Base-by-base conservation (phyloP, 2,113 vertebrate genomes). In the Pomatostomus ruficeps region DNA sequence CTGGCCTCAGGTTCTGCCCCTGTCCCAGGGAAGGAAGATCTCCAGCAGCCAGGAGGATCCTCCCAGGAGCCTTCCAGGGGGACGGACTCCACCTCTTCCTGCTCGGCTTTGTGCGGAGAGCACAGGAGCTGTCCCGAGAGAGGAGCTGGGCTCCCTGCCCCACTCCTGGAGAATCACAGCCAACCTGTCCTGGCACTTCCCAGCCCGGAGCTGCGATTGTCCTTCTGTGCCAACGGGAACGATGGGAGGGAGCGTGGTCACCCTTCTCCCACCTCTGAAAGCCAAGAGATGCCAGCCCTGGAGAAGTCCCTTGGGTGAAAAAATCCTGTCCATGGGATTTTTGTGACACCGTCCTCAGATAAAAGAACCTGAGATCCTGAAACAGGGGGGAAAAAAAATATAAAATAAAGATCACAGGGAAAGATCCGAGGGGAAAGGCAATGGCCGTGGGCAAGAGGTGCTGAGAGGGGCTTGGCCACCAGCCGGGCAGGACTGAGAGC, bases 171-270 rank as follows among this genome's bases (percentile, higher is more conserved):
- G 72, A 6, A 11, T 25, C 77, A 7, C 4, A 1, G 2, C 0
- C 35, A 33, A 67, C 54, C 87, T 61, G 49, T 49, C 51, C 87
- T 11, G 75, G 51, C 26, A 25, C 13, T 48, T 70, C 25, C 59
- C 79, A 93, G 55, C 55, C 52, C 71, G 0, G 0, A 46, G 55
- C n/a, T 4, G 9, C 22, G 7, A 11, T 46, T 46, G 2, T 15
- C 52, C 35, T 52, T 78, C 28, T 11, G 2, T 5, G 40, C 36
- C 68, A 46, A 10, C 4, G 25, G 81, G 57, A 66, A 3, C 21
- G 4, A 13, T 0, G 3, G 25, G 43, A 17, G 43, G 6, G 14
- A 14, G 73, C 0, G 1, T 8, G 74, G 6, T 12, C 40, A 19
- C 36, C 49, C 58, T 43, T 12, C 25, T 36, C 18, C 31, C 35